phyloP scores from a whole-genome alignment of 2,888 invertebrate species.

The Pyrocoelia pectoralis region DNA sequence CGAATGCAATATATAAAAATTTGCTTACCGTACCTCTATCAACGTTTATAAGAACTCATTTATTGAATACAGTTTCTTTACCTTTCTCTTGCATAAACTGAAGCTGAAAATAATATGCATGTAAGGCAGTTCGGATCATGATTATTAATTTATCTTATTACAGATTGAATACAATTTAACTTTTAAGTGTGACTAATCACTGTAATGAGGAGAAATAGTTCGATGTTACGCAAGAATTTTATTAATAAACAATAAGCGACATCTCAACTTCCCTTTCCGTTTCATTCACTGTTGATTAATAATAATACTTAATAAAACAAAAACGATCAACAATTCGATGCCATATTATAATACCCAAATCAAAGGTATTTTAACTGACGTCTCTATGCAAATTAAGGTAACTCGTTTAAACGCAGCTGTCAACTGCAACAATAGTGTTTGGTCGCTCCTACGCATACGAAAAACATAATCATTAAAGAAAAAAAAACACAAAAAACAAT shows the following conservation, averaged over 20 bases:
- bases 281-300: conserved; percentile 33
- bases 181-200: no score
- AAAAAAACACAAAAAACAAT: background rate
- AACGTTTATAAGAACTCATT: conserved; percentile 15
- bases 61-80: background rate
- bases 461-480: conserved; percentile 17
- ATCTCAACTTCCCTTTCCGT: conserved; percentile 48
- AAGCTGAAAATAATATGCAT: background rate
- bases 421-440: conserved; percentile 34
- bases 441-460: conserved; percentile 35
- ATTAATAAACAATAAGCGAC: conserved; percentile 28
- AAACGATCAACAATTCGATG: conserved; percentile 33
- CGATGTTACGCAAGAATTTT: no score
- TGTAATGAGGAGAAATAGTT: no score
- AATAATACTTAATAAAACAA: conserved; percentile 34
- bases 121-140: background rate
- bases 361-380: conserved; percentile 40
- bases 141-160: no score
- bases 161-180: no score
- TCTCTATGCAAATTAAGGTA: conserved; percentile 43
- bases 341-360: conserved; percentile 37
- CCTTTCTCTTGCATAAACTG: conserved; percentile 12
- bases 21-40: conserved; percentile 1
- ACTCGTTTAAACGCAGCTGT: conserved; percentile 33
- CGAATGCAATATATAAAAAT: conserved; percentile 18